Evolutionary conservation across 2,888 invertebrate genomes (phyloP).

Genomic region (Melanophora roralis): DNA sequence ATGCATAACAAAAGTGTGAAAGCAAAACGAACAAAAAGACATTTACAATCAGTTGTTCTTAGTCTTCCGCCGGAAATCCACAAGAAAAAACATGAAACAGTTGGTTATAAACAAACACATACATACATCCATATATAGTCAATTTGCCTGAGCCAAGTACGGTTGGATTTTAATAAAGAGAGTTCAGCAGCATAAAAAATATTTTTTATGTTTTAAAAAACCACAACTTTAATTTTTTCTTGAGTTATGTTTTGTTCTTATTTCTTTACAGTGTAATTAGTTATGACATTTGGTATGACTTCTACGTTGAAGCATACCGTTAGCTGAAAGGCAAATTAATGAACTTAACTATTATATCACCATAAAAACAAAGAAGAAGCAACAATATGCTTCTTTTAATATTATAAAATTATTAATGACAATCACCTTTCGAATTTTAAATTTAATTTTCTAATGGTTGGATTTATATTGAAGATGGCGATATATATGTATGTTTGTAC

Average conservation of each 20-base stretch:
- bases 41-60: constrained; percentile 17
- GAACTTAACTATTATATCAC: no score
- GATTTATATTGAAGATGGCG: no score
- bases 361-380: no score
- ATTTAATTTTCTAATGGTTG: no score
- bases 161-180: background rate
- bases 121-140: background rate
- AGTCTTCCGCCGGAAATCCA: constrained; percentile 57
- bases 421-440: no score
- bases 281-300: constrained; percentile 29
- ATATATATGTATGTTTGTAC: background rate
- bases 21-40: background rate
- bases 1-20: constrained; percentile 2
- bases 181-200: constrained; percentile 31
- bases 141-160: background rate
- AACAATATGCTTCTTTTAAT: no score
- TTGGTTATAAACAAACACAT: background rate
- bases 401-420: no score
- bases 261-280: constrained; percentile 35
- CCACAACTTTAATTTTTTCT: constrained; percentile 14
- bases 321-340: no score
- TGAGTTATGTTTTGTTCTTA: constrained; percentile 10
- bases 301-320: background rate
- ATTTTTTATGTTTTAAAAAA: constrained; percentile 19
- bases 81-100: background rate